Evolutionary conservation across 2,113 vertebrate genomes (phyloP).

Genomic region (Rhinolophus sinicus): DNA sequence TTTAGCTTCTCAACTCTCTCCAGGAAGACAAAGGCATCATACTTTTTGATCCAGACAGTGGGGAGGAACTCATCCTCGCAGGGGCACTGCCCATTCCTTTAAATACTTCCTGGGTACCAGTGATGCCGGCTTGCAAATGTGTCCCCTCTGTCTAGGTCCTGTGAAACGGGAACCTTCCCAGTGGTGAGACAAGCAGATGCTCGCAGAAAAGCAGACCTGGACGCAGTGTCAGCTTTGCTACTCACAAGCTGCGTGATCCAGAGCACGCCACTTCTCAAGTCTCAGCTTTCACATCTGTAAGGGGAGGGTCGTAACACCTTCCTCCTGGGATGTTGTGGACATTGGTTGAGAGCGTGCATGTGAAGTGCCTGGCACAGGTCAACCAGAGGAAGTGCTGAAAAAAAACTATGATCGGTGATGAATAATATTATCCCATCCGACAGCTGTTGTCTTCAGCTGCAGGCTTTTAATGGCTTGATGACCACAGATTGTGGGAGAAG

Average conservation of each 20-base stretch:
- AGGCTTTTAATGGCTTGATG: neutral
- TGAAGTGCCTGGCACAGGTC: neutral
- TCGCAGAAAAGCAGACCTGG: neutral
- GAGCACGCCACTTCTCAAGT: rapidly evolving
- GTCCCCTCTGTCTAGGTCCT: neutral
- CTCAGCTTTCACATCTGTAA: neutral
- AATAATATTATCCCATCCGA: neutral
- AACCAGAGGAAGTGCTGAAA: neutral
- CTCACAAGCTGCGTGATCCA: neutral
- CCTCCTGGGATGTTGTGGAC: neutral
- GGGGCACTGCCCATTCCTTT: neutral
- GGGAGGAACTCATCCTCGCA: neutral
- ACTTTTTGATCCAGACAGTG: neutral
- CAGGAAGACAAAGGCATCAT: neutral
- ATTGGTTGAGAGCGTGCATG: neutral
- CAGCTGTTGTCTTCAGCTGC: neutral
- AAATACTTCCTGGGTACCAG: rapidly evolving
- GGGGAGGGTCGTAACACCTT: neutral
- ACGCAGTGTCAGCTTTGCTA: neutral
- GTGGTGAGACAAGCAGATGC: neutral
- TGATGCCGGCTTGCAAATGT: neutral
- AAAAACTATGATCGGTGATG: neutral
- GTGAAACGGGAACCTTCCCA: neutral
- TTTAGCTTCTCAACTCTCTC: neutral
- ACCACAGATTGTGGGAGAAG: neutral